Evolutionary conservation across 2,113 vertebrate species (phyloP).

Genomic region (Ochotona curzoniae): DNA sequence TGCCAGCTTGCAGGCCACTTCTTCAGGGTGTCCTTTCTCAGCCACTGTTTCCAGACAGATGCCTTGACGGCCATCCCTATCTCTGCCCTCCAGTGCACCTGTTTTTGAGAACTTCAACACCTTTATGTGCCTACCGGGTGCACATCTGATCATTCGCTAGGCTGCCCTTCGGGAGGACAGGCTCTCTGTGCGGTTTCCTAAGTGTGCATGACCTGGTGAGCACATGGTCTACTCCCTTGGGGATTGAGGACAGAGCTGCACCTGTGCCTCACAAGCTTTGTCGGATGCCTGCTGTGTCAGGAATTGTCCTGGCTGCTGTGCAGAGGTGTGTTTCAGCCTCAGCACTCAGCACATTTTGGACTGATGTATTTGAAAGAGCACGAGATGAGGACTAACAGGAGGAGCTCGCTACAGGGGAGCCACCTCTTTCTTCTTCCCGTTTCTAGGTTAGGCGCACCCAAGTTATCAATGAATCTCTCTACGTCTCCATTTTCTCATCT

Average conservation of each 20-base stretch:
- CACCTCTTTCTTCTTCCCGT: background rate
- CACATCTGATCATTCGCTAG: background rate
- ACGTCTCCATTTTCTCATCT: background rate
- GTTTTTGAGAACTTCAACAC: background rate
- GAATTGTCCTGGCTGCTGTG: background rate
- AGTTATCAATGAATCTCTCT: background rate
- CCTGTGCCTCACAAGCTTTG: background rate
- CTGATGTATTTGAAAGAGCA: background rate
- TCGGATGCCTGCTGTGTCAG: background rate
- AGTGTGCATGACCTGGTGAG: background rate
- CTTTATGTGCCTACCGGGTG: background rate
- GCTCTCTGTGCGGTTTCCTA: background rate
- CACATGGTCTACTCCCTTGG: background rate
- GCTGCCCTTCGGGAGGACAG: background rate
- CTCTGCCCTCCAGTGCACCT: rapidly evolving
- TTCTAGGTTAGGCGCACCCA: background rate
- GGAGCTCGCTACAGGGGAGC: background rate
- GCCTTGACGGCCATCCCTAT: background rate
- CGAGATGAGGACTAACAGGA: background rate
- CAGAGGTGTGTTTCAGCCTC: background rate
- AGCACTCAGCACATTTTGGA: background rate
- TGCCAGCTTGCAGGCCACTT: background rate
- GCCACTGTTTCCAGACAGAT: background rate
- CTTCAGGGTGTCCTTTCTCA: background rate
- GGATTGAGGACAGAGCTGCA: background rate